phyloP scores from a whole-genome alignment of 1,140 invertebrate genomes.

The Calliopsis andreniformis region DNA sequence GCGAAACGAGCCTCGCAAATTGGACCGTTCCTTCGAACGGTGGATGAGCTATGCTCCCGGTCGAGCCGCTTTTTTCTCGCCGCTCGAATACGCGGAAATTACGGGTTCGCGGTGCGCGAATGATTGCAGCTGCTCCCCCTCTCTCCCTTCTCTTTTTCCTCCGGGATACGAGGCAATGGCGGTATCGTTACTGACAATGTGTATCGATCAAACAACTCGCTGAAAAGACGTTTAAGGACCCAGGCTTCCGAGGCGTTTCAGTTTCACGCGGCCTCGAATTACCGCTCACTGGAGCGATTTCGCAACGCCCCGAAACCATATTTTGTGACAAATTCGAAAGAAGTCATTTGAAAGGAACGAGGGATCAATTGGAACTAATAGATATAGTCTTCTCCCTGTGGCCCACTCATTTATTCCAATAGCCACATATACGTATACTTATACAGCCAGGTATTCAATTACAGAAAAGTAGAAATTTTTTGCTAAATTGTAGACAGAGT shows the following conservation, averaged over 20 bases:
- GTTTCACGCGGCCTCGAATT: not conserved
- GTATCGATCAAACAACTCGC: conserved; percentile 19
- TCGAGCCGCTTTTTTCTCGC: conserved; percentile 31
- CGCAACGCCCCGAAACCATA: too few relatives aligned
- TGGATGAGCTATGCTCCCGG: conserved; percentile 10
- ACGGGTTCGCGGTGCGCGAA: not conserved
- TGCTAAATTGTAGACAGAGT: too few relatives aligned
- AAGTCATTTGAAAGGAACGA: too few relatives aligned
- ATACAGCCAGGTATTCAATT: too few relatives aligned
- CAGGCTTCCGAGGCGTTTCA: not conserved
- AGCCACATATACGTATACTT: too few relatives aligned
- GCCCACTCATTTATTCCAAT: too few relatives aligned
- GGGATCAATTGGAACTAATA: too few relatives aligned
- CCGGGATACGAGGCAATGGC: not conserved
- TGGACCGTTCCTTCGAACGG: conserved; percentile 22
- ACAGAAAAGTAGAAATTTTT: too few relatives aligned
- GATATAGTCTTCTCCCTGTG: too few relatives aligned
- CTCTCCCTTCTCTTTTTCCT: not conserved
- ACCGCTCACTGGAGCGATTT: not conserved
- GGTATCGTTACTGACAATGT: not conserved
- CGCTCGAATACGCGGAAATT: conserved; percentile 23
- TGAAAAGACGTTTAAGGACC: too few relatives aligned
- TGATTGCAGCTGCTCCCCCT: not conserved
- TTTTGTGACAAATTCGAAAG: too few relatives aligned
- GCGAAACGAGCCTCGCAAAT: conserved; percentile 28